Evolutionary conservation across 2,113 vertebrate species (phyloP).

Genomic region (Gopherus evgoodei): DNA sequence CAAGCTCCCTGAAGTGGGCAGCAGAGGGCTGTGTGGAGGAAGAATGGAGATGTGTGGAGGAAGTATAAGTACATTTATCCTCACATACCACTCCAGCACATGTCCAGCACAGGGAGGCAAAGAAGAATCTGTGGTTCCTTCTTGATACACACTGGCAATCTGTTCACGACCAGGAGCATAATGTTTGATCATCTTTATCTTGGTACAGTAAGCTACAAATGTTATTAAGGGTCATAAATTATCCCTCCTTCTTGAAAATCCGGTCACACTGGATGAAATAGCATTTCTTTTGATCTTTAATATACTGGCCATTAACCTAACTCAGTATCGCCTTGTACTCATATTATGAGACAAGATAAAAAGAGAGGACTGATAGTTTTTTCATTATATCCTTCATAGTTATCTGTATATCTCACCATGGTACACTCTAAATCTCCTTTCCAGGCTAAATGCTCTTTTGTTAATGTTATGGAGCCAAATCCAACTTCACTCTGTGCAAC

Average conservation of each 20-base stretch:
- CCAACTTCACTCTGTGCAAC: not conserved
- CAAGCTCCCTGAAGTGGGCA: not conserved
- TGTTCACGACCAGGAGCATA: not conserved
- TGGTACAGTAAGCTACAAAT: not conserved
- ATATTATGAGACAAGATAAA: not conserved
- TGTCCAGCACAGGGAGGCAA: not conserved
- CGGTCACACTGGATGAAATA: not conserved
- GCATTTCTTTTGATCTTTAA: not conserved
- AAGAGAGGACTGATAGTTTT: not conserved
- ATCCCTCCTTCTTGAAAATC: not conserved
- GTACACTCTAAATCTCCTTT: not conserved
- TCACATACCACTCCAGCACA: not conserved
- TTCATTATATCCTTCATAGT: not conserved
- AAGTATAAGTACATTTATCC: not conserved
- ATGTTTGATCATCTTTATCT: not conserved
- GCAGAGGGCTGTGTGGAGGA: not conserved
- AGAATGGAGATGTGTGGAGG: not conserved
- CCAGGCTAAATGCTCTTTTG: not conserved
- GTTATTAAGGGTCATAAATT: not conserved
- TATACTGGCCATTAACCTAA: not conserved
- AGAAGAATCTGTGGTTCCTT: not conserved
- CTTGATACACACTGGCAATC: not conserved
- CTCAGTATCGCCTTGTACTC: not conserved
- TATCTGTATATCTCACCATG: not conserved
- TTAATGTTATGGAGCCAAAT: fast-evolving